Conservation (phyloP, 1,140 invertebrate species). For the Drosophila persimilis region DNA sequence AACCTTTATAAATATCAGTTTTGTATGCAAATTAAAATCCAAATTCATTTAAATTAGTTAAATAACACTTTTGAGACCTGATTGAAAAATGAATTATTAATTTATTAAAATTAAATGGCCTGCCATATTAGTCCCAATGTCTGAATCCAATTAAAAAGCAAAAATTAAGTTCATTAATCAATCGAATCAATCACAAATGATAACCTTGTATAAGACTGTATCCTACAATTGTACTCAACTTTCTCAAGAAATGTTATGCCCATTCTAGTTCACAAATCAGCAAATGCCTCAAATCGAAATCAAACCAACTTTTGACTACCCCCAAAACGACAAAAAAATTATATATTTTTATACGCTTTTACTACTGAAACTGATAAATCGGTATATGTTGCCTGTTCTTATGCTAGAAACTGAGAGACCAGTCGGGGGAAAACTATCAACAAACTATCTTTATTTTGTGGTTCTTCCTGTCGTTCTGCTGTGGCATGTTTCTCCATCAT, state of each 20-base stretch:
- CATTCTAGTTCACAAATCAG: not conserved
- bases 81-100: too few relatives aligned
- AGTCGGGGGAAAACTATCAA: not conserved
- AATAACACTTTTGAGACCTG: too few relatives aligned
- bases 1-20: too few relatives aligned
- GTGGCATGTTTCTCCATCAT: constrained; percentile 54
- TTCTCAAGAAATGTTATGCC: not conserved
- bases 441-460: constrained; percentile 19
- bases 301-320: not conserved
- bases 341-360: constrained; percentile 67
- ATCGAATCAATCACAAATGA: too few relatives aligned
- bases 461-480: constrained; percentile 43
- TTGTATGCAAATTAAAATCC: too few relatives aligned
- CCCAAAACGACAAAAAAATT: constrained; percentile 1
- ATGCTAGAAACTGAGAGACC: constrained; percentile 6
- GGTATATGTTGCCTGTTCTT: constrained; percentile 6
- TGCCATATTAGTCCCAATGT: too few relatives aligned
- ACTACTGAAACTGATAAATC: constrained; percentile 24
- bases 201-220: not conserved
- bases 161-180: too few relatives aligned
- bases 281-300: not conserved
- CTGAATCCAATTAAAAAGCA: too few relatives aligned
- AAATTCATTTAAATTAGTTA: too few relatives aligned
- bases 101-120: too few relatives aligned
- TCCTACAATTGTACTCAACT: too few relatives aligned